Base-by-base conservation (phyloP, 2,113 vertebrate genomes). In the Halichoeres trimaculatus region DNA sequence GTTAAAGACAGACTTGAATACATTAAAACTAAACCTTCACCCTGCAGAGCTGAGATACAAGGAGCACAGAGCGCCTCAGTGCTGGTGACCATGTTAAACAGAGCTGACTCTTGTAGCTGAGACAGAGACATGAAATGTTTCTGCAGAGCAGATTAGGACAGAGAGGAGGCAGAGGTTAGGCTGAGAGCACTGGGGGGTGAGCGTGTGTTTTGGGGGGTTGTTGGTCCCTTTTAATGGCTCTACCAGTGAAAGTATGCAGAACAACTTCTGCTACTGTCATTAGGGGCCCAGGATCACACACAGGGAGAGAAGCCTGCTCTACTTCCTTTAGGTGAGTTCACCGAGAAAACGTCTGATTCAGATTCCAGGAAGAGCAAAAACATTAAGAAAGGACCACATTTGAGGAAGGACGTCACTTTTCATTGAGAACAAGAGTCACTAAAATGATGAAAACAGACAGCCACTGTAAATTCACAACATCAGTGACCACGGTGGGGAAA, bases 221-320 rank as follows among this genome's bases (percentile, higher is more conserved):
- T 70, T 54, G 85, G 80, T 81, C 80, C 41, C 8, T 74, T 30
- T 71, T 92, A 89, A 93, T 89, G 89, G 80, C 62, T 93, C 62
- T 80, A 90, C 66, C 93, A 92, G 92, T 75, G 53, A 81, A 93
- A 90, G 82, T 86, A 93, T 93, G 92, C 81, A 87, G 67, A 86
- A 57, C 41, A 75, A 67, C 84, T 83, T 93, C 94, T 94, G 94
- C 70, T 93, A 70, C 76, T 87, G 73, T 91, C 91, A 80, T 94
- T 92, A 94, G 83, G 91, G 90, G 88, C 85, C 91, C 83, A 2
- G 40, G 53, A 75, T 69, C 67, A 63, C 61, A 50, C 43, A 72
- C 58, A 84, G 78, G 80, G 80, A 73, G 70, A 80, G 34, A 56
- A 30, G 34, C 1, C 10, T 22, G 40, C 43, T 36, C 67, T 24